These are phyloP conservation scores for Gephyroberyx darwinii DNA, from an alignment of 2,797 vertebrate species.

Conservation along the genomic window DNA sequence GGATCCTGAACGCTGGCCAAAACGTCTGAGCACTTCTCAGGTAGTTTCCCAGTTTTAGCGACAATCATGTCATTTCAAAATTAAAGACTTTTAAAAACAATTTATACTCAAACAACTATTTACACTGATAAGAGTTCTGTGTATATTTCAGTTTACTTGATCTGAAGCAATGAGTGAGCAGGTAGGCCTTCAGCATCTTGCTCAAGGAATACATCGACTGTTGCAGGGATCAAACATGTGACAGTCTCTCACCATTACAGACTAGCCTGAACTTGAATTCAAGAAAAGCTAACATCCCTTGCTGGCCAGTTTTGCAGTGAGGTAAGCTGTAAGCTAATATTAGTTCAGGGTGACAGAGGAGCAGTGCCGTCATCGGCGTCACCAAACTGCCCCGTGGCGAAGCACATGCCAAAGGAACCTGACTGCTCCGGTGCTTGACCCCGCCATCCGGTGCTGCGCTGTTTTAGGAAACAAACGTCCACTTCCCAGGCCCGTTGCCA, in stretches of 20 bases:
- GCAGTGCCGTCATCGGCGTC: constrained; percentile 42
- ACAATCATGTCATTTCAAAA: too few relatives aligned
- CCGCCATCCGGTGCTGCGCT: constrained; percentile 46
- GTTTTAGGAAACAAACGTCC: constrained; percentile 76
- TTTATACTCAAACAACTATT: too few relatives aligned
- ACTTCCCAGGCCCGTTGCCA: constrained; percentile 69
- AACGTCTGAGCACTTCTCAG: constrained; percentile 14
- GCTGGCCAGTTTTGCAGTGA: constrained; percentile 53
- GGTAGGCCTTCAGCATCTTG: background rate
- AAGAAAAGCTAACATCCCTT: too few relatives aligned
- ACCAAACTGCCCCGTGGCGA: constrained; percentile 38
- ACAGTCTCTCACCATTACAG: background rate
- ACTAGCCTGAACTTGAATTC: background rate
- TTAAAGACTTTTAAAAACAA: constrained; percentile 12
- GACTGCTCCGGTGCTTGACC: constrained; percentile 41
- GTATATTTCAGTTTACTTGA: too few relatives aligned
- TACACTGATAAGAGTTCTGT: too few relatives aligned
- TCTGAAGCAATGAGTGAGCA: background rate
- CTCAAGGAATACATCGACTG: background rate
- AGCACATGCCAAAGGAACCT: constrained; percentile 50
- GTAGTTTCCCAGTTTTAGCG: constrained; percentile 2
- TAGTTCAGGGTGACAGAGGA: constrained; percentile 65
- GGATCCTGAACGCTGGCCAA: constrained; percentile 24
- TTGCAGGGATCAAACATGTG: background rate
- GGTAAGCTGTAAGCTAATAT: constrained; percentile 72